Evolutionary conservation across 23 tunicate genomes (phyloP).

Genomic region (Oikopleura vanhoeffeni): DNA sequence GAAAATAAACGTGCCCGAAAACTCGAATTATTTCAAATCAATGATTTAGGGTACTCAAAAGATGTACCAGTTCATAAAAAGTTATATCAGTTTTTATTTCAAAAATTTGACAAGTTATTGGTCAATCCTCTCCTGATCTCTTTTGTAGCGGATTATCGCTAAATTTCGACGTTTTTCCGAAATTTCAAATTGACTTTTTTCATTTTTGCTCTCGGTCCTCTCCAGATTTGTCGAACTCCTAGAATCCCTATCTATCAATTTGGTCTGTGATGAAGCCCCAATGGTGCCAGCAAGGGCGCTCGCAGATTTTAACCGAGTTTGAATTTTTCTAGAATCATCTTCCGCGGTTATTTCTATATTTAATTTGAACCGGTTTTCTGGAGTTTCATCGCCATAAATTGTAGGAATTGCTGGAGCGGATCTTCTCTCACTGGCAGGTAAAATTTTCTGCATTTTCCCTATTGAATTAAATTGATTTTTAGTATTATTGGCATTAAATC

Average conservation of each 20-base stretch:
- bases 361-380: conserved; percentile 28
- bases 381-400: conserved; percentile 52
- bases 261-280: not conserved
- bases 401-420: conserved; percentile 33
- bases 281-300: not conserved
- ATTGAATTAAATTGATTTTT: too few relatives aligned
- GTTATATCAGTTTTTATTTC: too few relatives aligned
- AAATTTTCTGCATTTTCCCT: conserved; percentile 25
- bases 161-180: not conserved
- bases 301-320: not conserved
- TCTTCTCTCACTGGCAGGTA: conserved; percentile 20
- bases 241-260: not conserved
- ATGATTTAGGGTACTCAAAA: too few relatives aligned
- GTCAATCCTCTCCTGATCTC: not conserved
- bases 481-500: too few relatives aligned
- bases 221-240: too few relatives aligned
- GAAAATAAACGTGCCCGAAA: too few relatives aligned
- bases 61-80: too few relatives aligned
- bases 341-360: too few relatives aligned
- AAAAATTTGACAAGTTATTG: too few relatives aligned
- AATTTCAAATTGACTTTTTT: not conserved
- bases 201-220: not conserved
- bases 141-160: not conserved
- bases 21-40: too few relatives aligned
- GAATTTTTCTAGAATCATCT: too few relatives aligned